Base-by-base conservation (phyloP, 2,888 invertebrate species). In the Drosophila siamana region DNA sequence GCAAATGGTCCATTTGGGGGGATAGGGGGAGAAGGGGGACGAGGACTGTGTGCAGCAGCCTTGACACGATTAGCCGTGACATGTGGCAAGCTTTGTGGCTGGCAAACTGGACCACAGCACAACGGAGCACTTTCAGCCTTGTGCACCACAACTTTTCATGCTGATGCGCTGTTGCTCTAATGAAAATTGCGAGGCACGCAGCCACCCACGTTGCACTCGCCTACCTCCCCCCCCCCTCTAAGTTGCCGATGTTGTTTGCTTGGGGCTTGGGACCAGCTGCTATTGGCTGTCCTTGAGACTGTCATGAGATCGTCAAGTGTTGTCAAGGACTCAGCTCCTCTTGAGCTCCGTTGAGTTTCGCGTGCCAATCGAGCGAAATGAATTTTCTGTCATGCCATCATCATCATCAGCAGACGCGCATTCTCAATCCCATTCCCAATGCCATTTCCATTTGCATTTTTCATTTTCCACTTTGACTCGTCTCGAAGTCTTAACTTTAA, bases 31-130 rank as follows among this genome's bases (percentile, higher is more conserved):
- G 15, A 8, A 5, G 19, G 7, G 13, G 11, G 19, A 4, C 11
- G 8, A 22, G 22, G 2, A 22, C 2, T 22, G 5, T 15, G 15
- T 36, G 16, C n/a, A 36, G 61, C 52, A 85, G 79, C 81, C 81
- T 85, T 82, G 81, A 85, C 81, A 82, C 81, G 71, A 85, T 85
- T 82, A 68, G 74, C 67, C 65, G 16, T 54, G 81, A 72, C 69
- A 73, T 62, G 60, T 61, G 63, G 30, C 63, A 57, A 59, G 56
- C 33, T 61, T 22, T 44, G 63, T 51, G 61, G 62, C 1, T 54
- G 60, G 4, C 30, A 30, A 16, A 55, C 47, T 61, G 60, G 44
- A 59, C 73, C 61, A 61, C 52, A 52, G 28, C 15, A 15, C n/a
- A n/a, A n/a, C n/a, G 11, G 33, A 5, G 5, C 33, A 44, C 26